Evolutionary conservation across 2,113 vertebrate species (phyloP).

Genomic region (Gopherus flavomarginatus): DNA sequence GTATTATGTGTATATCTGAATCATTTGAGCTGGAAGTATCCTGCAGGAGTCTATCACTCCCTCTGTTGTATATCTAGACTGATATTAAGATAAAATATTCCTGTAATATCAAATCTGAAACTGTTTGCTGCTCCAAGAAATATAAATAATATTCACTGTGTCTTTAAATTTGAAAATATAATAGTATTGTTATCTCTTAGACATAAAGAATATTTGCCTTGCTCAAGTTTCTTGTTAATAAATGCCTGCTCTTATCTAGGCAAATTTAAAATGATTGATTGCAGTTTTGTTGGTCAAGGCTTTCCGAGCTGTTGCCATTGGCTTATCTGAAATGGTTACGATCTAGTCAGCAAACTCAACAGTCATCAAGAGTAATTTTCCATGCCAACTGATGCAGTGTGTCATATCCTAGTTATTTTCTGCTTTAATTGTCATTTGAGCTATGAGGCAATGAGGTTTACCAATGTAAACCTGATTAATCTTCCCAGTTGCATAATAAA

Average conservation of each 20-base stretch:
- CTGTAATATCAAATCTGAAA: neutral
- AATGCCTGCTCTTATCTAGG: neutral
- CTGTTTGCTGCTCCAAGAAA: neutral
- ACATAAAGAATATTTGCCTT: neutral
- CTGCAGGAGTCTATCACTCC: neutral
- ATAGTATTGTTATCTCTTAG: neutral
- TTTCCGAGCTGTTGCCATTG: slow-evolving; percentile 2
- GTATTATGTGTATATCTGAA: neutral
- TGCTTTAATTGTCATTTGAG: slow-evolving; percentile 53
- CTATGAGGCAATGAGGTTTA: slow-evolving; percentile 52
- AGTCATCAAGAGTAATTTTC: slow-evolving; percentile 32
- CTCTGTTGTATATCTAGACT: accelerated
- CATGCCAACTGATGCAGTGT: slow-evolving; percentile 31
- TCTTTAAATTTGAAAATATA: neutral
- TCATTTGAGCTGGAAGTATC: neutral
- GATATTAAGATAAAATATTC: neutral
- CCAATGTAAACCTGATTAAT: slow-evolving; percentile 26
- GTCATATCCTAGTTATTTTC: slow-evolving; percentile 56
- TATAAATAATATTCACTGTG: neutral
- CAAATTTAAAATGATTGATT: slow-evolving; percentile 27
- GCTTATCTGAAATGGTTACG: slow-evolving; percentile 34
- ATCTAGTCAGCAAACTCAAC: neutral
- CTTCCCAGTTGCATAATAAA: slow-evolving; percentile 26
- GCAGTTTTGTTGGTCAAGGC: slow-evolving; percentile 21
- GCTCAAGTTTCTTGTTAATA: slow-evolving; percentile 23